phyloP scores from a whole-genome alignment of 2,797 vertebrate species.

The Astyanax mexicanus region DNA sequence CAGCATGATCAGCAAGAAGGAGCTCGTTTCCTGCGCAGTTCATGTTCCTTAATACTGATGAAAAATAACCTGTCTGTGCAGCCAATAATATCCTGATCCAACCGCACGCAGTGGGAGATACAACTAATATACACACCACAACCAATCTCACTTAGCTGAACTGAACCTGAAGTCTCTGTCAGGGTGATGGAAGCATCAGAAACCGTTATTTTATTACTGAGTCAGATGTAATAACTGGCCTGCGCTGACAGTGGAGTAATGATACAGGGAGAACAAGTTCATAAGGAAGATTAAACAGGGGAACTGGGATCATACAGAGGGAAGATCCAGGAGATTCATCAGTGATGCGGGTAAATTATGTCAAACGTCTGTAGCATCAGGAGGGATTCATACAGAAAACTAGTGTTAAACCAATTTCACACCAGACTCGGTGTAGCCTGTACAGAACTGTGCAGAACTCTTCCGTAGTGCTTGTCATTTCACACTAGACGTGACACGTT shows the following conservation, averaged over 20 bases:
- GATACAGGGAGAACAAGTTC: background rate
- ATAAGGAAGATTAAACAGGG: no score
- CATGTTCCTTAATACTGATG: slow-evolving; percentile 1
- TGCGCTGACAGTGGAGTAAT: background rate
- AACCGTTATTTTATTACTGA: background rate
- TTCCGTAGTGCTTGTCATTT: no score
- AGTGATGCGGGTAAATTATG: no score
- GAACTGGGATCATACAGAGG: no score
- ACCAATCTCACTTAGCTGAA: background rate
- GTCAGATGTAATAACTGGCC: background rate
- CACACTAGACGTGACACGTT: no score
- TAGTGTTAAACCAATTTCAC: no score
- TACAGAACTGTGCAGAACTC: no score
- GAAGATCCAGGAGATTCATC: no score
- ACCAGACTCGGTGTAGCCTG: no score
- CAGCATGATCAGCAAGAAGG: background rate
- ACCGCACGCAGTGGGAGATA: no score
- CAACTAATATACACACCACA: background rate
- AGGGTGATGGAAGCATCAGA: background rate
- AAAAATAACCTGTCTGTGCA: slow-evolving; percentile 2
- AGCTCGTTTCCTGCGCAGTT: background rate
- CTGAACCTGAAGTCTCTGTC: background rate
- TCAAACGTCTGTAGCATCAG: no score
- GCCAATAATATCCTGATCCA: background rate
- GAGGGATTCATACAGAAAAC: no score